Conservation (phyloP, 1,140 invertebrate species). For the Lepidurus packardi region DNA sequence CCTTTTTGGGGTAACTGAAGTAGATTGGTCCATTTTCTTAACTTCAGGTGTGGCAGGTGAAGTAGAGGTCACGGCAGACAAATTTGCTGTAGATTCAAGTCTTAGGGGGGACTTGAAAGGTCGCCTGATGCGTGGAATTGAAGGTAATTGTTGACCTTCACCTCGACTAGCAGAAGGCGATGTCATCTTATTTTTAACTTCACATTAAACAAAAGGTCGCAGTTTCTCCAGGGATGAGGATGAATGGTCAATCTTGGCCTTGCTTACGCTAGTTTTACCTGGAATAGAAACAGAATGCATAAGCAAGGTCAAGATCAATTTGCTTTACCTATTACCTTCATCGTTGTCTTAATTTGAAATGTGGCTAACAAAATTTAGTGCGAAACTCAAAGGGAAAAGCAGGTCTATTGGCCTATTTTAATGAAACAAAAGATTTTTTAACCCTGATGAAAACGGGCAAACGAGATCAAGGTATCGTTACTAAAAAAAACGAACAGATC, state of each 20-base stretch:
- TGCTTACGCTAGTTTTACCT: neutral
- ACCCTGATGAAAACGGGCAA: neutral
- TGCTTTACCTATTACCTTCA: neutral
- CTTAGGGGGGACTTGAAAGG: constrained; percentile 31
- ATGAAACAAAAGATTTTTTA: neutral
- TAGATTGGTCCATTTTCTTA: neutral
- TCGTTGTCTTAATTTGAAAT: too few species aligned
- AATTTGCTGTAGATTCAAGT: neutral
- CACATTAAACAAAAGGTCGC: neutral
- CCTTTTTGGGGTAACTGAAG: neutral
- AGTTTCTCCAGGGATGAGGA: neutral
- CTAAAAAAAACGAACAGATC: neutral
- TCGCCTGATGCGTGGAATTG: constrained; percentile 7
- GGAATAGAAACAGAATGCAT: neutral
- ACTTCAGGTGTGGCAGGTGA: neutral
- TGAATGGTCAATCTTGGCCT: neutral
- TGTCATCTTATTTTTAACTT: neutral
- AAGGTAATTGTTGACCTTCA: constrained; percentile 1
- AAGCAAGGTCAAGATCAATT: neutral
- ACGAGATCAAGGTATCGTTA: neutral
- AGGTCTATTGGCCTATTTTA: neutral
- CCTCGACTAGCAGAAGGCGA: neutral
- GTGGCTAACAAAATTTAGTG: too few species aligned
- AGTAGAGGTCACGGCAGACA: neutral
- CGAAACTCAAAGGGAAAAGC: neutral